Evolutionary conservation across 2,113 vertebrate genomes (phyloP), one percentile per base, ranked within the genome.

Genomic region (Anguilla japonica): DNA sequence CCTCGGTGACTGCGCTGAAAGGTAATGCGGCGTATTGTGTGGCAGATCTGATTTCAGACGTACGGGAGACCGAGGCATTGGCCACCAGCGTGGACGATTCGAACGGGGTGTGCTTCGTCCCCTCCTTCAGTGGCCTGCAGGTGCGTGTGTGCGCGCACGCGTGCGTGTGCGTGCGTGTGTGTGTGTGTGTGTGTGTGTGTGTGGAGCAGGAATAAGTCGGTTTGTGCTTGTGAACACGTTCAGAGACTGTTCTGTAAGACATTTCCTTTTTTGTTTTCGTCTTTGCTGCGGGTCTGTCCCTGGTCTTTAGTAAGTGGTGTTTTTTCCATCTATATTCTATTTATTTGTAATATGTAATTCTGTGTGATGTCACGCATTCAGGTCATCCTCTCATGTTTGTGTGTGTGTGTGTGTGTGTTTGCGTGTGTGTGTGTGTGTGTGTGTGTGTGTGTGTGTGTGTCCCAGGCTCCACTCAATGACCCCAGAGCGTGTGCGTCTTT

Each of bases 31-130:
- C 34, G 34, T 75, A 4, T 29, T 75, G 1, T 88, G 88, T 92
- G 88, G 41, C 95, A 99, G 98, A 96, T 88, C 96, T 99, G 89
- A 98, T 99, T 93, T 94, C 94, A 83, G 96, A 95, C 83, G 96
- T 97, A 87, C 87, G 92, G 83, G 97, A 98, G 87, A 99, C 97
- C 0, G 97, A 95, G 85, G 88, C 93, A 87, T 97, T 99, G 96
- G 98, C 98, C 39, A 91, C 84, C 90, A 97, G 97, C 85, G 91
- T 98, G 85, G 88, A 90, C 57, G 94, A 98, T 94, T 97, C 97
- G 8, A 96, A 96, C 85, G 98, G 98, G 2, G 98, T 99, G 91
- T 99, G 94, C 92, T 99, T 99, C 88, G 96, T 99, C 79, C 98
- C 98, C 11, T 97, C 97, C 6, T 98, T 98, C 92, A 97, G 95